These are phyloP conservation scores for Sebastolobus alascanus DNA, from an alignment of 2,797 vertebrate species.

Conservation along the genomic window DNA sequence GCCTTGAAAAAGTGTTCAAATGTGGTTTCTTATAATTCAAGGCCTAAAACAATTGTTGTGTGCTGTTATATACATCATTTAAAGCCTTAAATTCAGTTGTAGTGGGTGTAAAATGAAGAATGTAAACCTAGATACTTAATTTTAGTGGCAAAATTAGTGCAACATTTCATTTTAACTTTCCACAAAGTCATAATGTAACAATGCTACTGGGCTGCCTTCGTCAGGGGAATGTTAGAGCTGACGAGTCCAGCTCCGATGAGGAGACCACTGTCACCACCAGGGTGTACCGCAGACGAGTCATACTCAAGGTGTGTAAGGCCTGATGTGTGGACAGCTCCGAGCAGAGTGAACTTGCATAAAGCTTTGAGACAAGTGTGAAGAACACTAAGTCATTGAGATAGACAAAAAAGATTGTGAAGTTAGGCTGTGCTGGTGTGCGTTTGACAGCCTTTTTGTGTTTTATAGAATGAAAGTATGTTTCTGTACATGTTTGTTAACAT, in stretches of 20 bases:
- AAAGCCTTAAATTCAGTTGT: neutral
- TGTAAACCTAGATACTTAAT: neutral
- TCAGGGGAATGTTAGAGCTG: conserved; percentile 88
- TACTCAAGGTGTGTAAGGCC: conserved; percentile 93
- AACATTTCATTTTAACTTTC: neutral
- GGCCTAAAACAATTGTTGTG: accelerated
- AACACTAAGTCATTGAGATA: neutral
- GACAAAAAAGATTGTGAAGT: neutral
- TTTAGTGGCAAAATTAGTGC: neutral
- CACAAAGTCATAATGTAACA: neutral
- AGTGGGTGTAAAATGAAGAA: neutral
- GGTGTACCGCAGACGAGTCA: conserved; percentile 93
- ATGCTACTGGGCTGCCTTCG: conserved; percentile 87
- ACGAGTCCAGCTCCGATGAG: conserved; percentile 89
- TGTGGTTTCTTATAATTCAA: neutral
- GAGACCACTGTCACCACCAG: conserved; percentile 94
- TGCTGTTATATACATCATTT: neutral
- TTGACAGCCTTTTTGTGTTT: conserved; percentile 17
- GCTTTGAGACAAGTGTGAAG: neutral
- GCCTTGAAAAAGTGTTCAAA: neutral
- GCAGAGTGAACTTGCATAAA: conserved; percentile 7
- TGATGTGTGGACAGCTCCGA: conserved; percentile 34
- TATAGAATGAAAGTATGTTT: neutral
- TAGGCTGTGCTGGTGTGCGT: neutral
- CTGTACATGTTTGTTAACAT: neutral